Evolutionary conservation across 2,888 invertebrate species (phyloP), one percentile per base, ranked within the genome.

Genomic region (Drosophila rellima): DNA sequence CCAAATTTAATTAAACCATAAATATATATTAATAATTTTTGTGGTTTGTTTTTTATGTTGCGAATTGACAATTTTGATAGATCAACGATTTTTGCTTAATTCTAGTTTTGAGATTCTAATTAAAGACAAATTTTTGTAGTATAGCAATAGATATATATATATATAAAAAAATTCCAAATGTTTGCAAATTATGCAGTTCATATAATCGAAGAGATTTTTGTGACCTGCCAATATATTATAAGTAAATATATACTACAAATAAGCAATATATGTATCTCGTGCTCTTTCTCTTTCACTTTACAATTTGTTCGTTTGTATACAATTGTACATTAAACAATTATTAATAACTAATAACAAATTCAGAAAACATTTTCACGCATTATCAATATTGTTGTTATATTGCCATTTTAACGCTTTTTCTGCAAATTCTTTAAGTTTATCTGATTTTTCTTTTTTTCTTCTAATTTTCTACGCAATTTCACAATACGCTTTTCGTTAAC

Each of bases 401-500:
- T 40, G 40, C 40, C 40, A 18, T 15, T 29, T 17, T 17, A 47
- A 47, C 29, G 47, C 31, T 17, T 26, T 66, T 15, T 40, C 23
- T 45, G 20, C 35, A 26, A n/a, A n/a, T 17, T 54, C 33, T 45
- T 56, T 31, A n/a, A n/a, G n/a, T n/a, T n/a, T n/a, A n/a, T n/a
- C n/a, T n/a, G n/a, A n/a, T n/a, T n/a, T 26, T 40, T 52, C 11
- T 37, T 47, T 56, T 29, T 20, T 23, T 56, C 29, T 20, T 23
- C 55, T 77, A 66, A 69, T 73, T 79, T 60, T 51, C 70, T 88
- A 82, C 48, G 70, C 70, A 62, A 71, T 65, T 82, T 88, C 82
- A 86, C 89, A 82, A 86, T 82, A 74, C 74, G 82, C 82, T 88
- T 82, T 85, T 85, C 51, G 39, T 76, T 70, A 67, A 81, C 78